Conservation (phyloP, 2,888 invertebrate genomes). For the Ommatoiulus sabulosus region DNA sequence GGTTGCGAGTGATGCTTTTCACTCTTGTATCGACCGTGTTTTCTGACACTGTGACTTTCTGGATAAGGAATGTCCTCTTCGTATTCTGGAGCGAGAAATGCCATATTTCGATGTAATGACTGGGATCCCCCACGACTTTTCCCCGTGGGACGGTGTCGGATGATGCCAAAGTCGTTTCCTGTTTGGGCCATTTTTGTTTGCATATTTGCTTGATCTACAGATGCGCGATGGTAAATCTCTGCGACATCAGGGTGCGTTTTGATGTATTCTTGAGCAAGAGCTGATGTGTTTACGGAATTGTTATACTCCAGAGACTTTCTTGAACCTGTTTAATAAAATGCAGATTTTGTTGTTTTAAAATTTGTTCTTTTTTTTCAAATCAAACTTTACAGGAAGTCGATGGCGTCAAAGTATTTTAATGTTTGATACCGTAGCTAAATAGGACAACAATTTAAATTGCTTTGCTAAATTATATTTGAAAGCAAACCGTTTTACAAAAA, state of each 20-base stretch:
- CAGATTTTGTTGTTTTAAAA: no score
- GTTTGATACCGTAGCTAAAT: no score
- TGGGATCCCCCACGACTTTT: not conserved
- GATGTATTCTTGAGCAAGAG: conserved; percentile 69
- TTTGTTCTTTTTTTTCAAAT: not conserved
- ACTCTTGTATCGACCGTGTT: conserved; percentile 52
- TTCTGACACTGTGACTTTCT: conserved; percentile 54
- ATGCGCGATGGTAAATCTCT: not conserved
- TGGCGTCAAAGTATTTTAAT: no score
- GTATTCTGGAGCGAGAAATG: conserved; percentile 42
- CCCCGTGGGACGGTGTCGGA: not conserved
- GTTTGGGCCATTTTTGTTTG: not conserved
- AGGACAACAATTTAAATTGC: no score
- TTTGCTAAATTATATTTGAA: no score
- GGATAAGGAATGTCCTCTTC: conserved; percentile 56
- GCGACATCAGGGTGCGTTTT: conserved; percentile 66
- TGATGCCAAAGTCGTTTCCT: not conserved
- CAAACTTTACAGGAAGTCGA: not conserved
- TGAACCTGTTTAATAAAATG: conserved; percentile 62
- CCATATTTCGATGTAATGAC: not conserved
- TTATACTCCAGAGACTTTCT: conserved; percentile 68
- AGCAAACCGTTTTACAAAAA: no score
- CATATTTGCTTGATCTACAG: not conserved
- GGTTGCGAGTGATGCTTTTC: not conserved
- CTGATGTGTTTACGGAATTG: conserved; percentile 70